phyloP scores from a whole-genome alignment of 2,888 invertebrate genomes.

The Bibio marci region DNA sequence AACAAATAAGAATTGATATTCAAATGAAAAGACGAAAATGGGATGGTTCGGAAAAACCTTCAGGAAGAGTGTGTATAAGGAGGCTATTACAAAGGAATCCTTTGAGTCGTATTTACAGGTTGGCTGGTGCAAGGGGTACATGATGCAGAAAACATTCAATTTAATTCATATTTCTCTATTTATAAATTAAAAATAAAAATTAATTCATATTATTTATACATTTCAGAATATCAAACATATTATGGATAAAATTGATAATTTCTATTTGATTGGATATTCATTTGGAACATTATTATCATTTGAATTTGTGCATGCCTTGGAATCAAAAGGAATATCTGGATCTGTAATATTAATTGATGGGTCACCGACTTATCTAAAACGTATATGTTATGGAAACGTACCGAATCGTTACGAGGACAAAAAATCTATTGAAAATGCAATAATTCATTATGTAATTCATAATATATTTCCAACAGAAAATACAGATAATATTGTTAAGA shows the following conservation, averaged over 20 bases:
- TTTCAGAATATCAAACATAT: constrained; percentile 38
- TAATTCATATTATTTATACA: not conserved
- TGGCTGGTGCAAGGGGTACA: too few species aligned
- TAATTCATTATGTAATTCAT: constrained; percentile 18
- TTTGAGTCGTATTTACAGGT: too few species aligned
- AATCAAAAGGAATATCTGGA: constrained; percentile 45
- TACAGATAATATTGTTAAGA: constrained; percentile 19
- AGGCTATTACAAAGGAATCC: too few species aligned
- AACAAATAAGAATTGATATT: too few species aligned
- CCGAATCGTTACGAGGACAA: constrained; percentile 18
- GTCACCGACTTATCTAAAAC: constrained; percentile 50
- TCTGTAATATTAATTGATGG: constrained; percentile 67
- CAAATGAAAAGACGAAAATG: too few species aligned
- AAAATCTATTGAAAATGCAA: constrained; percentile 19
- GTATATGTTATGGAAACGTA: constrained; percentile 21
- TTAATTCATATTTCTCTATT: too few species aligned
- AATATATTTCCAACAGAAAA: constrained; percentile 23
- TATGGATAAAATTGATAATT: constrained; percentile 40
- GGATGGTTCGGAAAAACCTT: too few species aligned
- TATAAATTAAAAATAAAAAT: too few species aligned
- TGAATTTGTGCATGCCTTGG: constrained; percentile 56
- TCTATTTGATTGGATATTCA: constrained; percentile 74
- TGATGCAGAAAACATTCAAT: too few species aligned
- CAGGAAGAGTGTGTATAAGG: too few species aligned
- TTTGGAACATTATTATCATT: constrained; percentile 65